phyloP scores from a whole-genome alignment of 2,888 invertebrate species.

The Lysandra bellargus region DNA sequence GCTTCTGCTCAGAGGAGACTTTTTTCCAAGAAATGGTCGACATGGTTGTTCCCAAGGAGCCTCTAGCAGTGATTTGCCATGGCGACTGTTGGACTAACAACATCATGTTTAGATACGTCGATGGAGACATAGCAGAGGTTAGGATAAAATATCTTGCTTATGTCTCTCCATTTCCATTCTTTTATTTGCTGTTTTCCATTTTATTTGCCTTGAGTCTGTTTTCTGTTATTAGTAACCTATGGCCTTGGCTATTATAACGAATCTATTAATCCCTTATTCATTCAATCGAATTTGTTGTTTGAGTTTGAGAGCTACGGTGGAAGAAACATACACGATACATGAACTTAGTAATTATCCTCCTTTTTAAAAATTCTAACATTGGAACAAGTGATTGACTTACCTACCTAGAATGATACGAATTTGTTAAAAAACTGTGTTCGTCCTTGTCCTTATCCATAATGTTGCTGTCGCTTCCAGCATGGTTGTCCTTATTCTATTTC shows the following conservation, averaged over 20 bases:
- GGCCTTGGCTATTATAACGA: no score
- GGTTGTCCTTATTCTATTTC: no score
- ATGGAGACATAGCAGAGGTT: constrained; percentile 78
- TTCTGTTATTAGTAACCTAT: no score
- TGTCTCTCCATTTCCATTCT: no score
- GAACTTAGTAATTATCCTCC: no score
- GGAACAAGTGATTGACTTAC: not conserved
- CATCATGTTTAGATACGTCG: constrained; percentile 82
- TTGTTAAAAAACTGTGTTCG: not conserved
- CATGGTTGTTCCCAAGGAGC: constrained; percentile 81
- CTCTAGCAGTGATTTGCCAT: constrained; percentile 85
- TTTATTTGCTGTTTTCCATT: no score
- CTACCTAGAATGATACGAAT: not conserved
- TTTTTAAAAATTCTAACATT: not conserved
- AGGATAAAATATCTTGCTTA: not conserved
- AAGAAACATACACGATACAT: not conserved
- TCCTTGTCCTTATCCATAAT: not conserved
- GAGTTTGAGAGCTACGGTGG: not conserved
- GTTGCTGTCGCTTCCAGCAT: constrained; percentile 30
- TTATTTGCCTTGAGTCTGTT: no score
- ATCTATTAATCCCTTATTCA: no score
- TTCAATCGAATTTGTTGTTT: no score
- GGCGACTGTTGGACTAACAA: constrained; percentile 90
- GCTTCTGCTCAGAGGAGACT: constrained; percentile 82
- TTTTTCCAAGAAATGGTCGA: constrained; percentile 86